Base-by-base conservation (phyloP, 2,113 vertebrate genomes). In the Gopherus flavomarginatus region DNA sequence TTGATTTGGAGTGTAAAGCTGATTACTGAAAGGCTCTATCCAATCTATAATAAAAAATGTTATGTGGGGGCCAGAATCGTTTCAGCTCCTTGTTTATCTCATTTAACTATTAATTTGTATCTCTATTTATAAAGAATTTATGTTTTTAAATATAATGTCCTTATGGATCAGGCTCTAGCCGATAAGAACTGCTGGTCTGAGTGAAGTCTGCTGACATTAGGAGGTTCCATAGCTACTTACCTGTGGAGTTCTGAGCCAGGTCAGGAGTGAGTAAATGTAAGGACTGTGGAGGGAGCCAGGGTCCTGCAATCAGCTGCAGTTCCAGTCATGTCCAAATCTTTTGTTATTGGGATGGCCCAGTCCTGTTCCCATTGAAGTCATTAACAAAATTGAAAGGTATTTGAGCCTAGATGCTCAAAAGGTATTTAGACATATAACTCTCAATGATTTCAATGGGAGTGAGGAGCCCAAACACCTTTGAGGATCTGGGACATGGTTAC, bases 181-280 rank as follows among this genome's bases (percentile, higher is more conserved):
- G 19, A 7, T 80, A 22, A n/a, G 29, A 31, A 19, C 3, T 72
- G 42, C 57, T 44, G 8, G 0, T 50, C 35, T 12, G 4, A 42
- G 35, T 50, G 78, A 59, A 79, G 0, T 27, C 81, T 78, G 12
- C 81, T 54, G 19, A 31, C 35, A 16, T 38, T n/a, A n/a, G 5
- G 1, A 53, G n/a, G 2, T 17, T 4, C 42, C 52, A 79, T 1
- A 1, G 79, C 0, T 0, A 19, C 44, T 10, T 14, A 52, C 27
- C 44, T 22, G 47, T 72, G 54, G 52, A 59, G 14, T 27, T 42
- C 52, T 1, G 0, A 1, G 4, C 27, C n/a, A 5, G 22, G 4
- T 21, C n/a, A 84, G 69, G 85, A 44, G 19, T 0, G 14, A 29
- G 12, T 49, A 31, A 83, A 49, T 0, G 0, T 1, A 11, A 24